Evolutionary conservation across 2,888 invertebrate species (phyloP).

Genomic region (Galeopsomyia nigrocyanea): DNA sequence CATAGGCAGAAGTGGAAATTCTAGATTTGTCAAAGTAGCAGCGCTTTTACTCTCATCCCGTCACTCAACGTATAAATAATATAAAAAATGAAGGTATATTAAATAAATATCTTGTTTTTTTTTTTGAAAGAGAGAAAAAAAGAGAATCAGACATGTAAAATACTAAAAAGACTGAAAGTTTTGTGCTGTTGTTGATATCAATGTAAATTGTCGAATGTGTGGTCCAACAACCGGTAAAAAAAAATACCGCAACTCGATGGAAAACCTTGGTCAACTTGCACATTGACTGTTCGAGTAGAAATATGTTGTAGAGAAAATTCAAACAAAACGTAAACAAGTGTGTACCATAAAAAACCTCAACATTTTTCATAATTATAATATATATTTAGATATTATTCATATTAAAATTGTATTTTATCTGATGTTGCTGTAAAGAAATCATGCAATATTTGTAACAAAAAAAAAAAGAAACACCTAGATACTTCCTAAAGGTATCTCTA

Average conservation of each 20-base stretch:
- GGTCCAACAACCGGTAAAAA: slow-evolving; percentile 10
- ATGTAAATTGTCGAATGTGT: no score
- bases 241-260: no score
- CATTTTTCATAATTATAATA: slow-evolving; percentile 21
- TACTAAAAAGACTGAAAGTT: no score
- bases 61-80: no score
- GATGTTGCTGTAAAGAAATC: slow-evolving; percentile 18
- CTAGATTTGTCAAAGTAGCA: neutral
- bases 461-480: slow-evolving; percentile 1
- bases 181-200: no score
- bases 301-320: neutral
- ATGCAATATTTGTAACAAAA: slow-evolving; percentile 25
- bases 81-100: no score
- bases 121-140: no score
- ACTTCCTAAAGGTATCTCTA: slow-evolving; percentile 32
- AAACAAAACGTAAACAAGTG: slow-evolving; percentile 22
- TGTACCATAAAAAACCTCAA: slow-evolving; percentile 24
- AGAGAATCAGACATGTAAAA: no score
- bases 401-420: slow-evolving; percentile 30
- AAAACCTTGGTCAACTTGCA: slow-evolving; percentile 44
- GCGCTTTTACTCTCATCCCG: no score
- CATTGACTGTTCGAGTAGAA: slow-evolving; percentile 11
- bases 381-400: slow-evolving; percentile 26
- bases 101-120: no score
- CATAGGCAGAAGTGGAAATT: slow-evolving; percentile 19